These are phyloP conservation scores for Dysdera silvatica DNA, from an alignment of 1,140 invertebrate genomes.

Conservation along the genomic window DNA sequence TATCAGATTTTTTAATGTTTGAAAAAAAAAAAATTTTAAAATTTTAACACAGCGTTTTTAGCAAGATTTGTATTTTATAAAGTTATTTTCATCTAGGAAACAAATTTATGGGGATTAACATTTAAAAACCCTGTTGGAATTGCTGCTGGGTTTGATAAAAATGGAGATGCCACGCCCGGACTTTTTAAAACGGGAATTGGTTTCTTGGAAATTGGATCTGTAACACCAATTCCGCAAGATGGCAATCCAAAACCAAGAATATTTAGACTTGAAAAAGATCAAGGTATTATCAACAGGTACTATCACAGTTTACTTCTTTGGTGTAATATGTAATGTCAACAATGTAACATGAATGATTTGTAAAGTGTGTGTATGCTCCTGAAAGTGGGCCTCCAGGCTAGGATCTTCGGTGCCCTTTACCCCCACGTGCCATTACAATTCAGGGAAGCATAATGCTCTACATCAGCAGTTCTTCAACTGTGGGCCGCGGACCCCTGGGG, in stretches of 20 bases:
- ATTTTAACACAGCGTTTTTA: too few species aligned
- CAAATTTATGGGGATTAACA: constrained; percentile 44
- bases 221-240: constrained; percentile 83
- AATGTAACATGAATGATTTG: too few species aligned
- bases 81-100: constrained; percentile 35
- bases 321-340: background rate
- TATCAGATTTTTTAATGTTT: constrained; percentile 11
- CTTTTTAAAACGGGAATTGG: constrained; percentile 82
- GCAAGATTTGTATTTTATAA: background rate
- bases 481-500: too few species aligned
- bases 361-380: too few species aligned
- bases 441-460: too few species aligned
- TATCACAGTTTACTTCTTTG: background rate
- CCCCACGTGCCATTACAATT: too few species aligned
- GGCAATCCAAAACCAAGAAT: constrained; percentile 89
- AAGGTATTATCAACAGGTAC: constrained; percentile 84
- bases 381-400: too few species aligned
- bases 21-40: constrained; percentile 25
- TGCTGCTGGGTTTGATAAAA: constrained; percentile 97
- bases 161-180: constrained; percentile 79
- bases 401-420: too few species aligned
- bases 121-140: constrained; percentile 87
- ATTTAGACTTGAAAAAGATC: constrained; percentile 74
- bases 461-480: too few species aligned
- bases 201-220: constrained; percentile 92